Evolutionary conservation across 2,888 invertebrate species (phyloP), one percentile per base, ranked within the genome.

Genomic region (Bedellia somnulentella): DNA sequence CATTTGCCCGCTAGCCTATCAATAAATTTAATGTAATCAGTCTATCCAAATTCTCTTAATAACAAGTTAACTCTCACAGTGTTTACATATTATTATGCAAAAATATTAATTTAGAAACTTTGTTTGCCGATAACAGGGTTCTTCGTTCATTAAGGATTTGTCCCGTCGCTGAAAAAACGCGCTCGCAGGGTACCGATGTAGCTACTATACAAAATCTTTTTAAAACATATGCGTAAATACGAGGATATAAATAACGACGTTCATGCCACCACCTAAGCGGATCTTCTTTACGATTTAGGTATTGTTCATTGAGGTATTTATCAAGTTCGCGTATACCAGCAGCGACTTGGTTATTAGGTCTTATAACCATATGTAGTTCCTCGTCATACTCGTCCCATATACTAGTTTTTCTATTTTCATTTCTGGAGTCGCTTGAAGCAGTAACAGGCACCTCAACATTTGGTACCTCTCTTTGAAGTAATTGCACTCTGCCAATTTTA

Each of bases 291-390:
- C 38, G 17, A 15, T 32, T 9, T 17, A 41, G 10, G 14, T 35
- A 35, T 18, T 35, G 32, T 24, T 42, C 43, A 17, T 43, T 24
- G 8, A 46, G 21, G 33, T 41, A 44, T 36, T 41, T 39, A 13
- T 43, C 40, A 1, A 43, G 11, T 32, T 43, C 41, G 1, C 36
- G 26, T 13, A 43, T 40, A 13, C 36, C 42, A 8, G 37, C 37
- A 28, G 41, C 35, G 13, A 27, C 10, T 25, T 31, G 30, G 31
- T 38, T 40, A 26, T 27, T 10, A 21, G 36, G 33, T 4, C 34
- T 8, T 6, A 28, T 25, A 14, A 33, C 29, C 15, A 21, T 9
- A 9, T 11, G 15, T 22, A 32, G 31, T 31, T 36, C 35, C 27
- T 18, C 26, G 21, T 41, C 38, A 31, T 29, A 38, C n/a, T 37